phyloP scores from a whole-genome alignment of 2,888 invertebrate species.

The Itoplectis maculator region DNA sequence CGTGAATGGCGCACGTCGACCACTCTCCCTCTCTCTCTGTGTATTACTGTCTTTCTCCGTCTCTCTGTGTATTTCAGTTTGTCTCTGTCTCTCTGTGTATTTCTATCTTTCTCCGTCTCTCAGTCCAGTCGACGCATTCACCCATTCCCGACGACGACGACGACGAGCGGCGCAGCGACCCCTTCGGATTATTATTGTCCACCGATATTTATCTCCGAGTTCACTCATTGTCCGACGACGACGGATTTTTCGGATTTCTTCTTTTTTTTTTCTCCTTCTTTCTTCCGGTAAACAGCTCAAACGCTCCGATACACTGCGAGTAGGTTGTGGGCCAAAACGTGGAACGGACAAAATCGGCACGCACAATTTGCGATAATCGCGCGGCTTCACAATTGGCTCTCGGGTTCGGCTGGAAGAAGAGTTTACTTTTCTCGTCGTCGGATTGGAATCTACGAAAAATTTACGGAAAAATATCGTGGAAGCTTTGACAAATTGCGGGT shows the following conservation, averaged over 20 bases:
- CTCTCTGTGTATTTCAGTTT: background rate
- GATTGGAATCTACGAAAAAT: background rate
- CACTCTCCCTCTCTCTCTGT: no score
- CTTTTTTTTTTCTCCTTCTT: slow-evolving; percentile 51
- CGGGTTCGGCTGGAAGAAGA: background rate
- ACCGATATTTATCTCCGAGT: slow-evolving; percentile 80
- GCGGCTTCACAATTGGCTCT: slow-evolving; percentile 1
- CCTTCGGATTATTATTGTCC: slow-evolving; percentile 78
- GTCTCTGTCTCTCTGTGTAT: no score
- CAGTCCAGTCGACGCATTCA: slow-evolving; percentile 57
- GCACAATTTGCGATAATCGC: slow-evolving; percentile 18
- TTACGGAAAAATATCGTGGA: background rate
- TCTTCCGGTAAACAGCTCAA: slow-evolving; percentile 28
- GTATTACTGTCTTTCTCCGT: background rate
- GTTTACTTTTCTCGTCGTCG: background rate
- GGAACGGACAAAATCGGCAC: background rate
- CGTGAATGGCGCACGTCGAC: slow-evolving; percentile 29
- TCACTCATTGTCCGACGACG: slow-evolving; percentile 34
- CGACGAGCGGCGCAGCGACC: slow-evolving; percentile 1
- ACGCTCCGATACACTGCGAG: background rate
- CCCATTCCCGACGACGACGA: slow-evolving; percentile 20
- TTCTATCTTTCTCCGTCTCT: slow-evolving; percentile 5
- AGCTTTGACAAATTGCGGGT: no score
- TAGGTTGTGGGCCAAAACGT: slow-evolving; percentile 4
- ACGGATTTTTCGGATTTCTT: slow-evolving; percentile 26